phyloP scores from a whole-genome alignment of 2,888 invertebrate genomes.

The Syrista parreyssii region DNA sequence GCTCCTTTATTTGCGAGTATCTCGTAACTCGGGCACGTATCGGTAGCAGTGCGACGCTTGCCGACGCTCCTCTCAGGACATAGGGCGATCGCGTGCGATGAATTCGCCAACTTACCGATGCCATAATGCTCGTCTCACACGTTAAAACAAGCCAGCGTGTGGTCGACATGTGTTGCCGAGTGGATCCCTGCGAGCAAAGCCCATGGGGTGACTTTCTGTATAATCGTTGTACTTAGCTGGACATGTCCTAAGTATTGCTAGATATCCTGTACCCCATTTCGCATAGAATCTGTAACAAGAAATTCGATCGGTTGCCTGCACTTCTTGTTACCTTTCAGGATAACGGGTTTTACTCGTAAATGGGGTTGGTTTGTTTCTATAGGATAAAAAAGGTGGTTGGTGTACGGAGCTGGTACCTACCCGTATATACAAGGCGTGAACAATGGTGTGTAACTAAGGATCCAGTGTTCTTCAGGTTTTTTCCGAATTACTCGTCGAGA shows the following conservation, averaged over 20 bases:
- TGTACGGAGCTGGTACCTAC: neutral
- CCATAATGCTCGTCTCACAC: neutral
- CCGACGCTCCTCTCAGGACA: slow-evolving; percentile 14
- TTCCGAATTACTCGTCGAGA: neutral
- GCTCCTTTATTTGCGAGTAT: slow-evolving; percentile 31
- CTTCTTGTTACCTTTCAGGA: neutral
- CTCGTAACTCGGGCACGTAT: slow-evolving; percentile 36
- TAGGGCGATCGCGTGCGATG: slow-evolving; percentile 28
- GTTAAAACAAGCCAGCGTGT: neutral
- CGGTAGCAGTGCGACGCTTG: slow-evolving; percentile 35
- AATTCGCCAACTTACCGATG: slow-evolving; percentile 17
- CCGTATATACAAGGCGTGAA: neutral
- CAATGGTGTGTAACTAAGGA: neutral
- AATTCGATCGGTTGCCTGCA: neutral
- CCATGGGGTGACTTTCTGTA: neutral
- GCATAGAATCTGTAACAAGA: neutral
- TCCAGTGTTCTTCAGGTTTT: neutral
- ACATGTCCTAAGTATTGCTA: neutral
- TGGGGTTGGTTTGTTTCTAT: neutral
- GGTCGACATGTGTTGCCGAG: neutral
- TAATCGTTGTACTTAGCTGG: neutral
- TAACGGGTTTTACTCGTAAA: neutral
- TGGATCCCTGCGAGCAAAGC: neutral
- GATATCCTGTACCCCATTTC: neutral
- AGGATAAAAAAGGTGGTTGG: neutral